Conservation (phyloP, 2,888 invertebrate species). For the Acrobasis suavella region DNA sequence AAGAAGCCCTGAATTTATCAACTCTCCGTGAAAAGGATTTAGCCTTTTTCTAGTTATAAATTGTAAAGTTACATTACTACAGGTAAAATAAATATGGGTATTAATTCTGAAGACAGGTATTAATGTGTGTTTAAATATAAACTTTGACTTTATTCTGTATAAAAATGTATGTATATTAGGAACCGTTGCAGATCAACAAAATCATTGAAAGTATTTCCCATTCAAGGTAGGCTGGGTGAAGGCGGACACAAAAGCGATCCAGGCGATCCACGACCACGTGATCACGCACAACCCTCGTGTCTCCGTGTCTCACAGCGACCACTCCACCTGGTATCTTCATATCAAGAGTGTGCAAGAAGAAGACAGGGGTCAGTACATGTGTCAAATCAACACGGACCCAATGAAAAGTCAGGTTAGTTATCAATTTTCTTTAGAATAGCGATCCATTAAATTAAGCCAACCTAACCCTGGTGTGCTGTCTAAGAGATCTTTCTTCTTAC, state of each 20-base stretch:
- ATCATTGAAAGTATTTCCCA: background rate
- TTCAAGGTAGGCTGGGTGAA: constrained; percentile 92
- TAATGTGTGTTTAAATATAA: no score
- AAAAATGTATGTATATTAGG: no score
- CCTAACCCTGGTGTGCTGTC: no score
- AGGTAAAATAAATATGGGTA: no score
- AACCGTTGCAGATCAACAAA: background rate
- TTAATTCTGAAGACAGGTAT: no score
- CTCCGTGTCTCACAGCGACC: constrained; percentile 89
- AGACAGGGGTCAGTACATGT: constrained; percentile 92
- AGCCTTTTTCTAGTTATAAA: no score
- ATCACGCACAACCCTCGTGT: constrained; percentile 93
- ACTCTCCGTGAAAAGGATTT: no score
- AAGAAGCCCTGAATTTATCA: no score
- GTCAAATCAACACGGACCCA: constrained; percentile 94
- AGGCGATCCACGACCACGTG: constrained; percentile 92
- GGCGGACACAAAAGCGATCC: constrained; percentile 92
- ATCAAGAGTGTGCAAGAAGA: constrained; percentile 90
- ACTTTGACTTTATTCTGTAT: no score
- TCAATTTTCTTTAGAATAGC: background rate
- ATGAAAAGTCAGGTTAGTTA: constrained; percentile 90
- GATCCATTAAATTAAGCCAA: no score
- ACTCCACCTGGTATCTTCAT: constrained; percentile 91
- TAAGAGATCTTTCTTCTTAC: no score
- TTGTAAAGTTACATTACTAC: no score